Evolutionary conservation across 37 sponge, comb jelly and placozoan species (phyloP), one percentile per base, ranked within the genome.

Genomic region (Haliclona indistincta): DNA sequence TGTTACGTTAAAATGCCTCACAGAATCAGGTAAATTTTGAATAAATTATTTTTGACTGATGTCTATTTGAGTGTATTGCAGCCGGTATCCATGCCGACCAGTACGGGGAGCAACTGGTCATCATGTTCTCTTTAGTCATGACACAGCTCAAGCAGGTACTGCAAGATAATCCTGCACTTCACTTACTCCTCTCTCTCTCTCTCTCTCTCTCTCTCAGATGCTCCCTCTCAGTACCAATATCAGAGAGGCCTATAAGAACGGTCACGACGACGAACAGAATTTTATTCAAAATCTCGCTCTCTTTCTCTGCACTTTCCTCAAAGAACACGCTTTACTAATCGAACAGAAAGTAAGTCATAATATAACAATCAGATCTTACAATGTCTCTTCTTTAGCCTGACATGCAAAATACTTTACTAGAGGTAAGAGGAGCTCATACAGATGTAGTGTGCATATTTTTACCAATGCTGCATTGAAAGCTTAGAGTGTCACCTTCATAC

Each of bases 241-340:
- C 33, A 66, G 81, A 51, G 96, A 95, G 37, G 96, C 96, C n/a
- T 98, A 95, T 80, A 85, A 91, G 76, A 87, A 81, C 42, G 99
- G 99, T 22, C 63, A 81, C 36, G 91, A 93, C 33, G 91, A 93
- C 38, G 99, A 98, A 49, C 99, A 98, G 83, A 77, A 85, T 79
- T 98, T 98, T 75, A 98, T 98, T 23, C 99, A 93, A 68, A 96
- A 98, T 73, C 65, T 98, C 63, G 93, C 94, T 19, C 85, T 98
- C 36, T 98, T 95, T 66, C 87, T 98, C 39, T 88, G 92, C 75
- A 95, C 94, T 2, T 93, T 95, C 62, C 75, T 98, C 55, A 92
- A 84, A 63, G 94, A 92, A 52, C 99, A 98, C 71, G 91, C 81
- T 30, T 62, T 68, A 10, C 84, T 98, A 35, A 62, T 97, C 32